phyloP scores from a whole-genome alignment of 2,888 invertebrate species.

The Bombyx huttoni region DNA sequence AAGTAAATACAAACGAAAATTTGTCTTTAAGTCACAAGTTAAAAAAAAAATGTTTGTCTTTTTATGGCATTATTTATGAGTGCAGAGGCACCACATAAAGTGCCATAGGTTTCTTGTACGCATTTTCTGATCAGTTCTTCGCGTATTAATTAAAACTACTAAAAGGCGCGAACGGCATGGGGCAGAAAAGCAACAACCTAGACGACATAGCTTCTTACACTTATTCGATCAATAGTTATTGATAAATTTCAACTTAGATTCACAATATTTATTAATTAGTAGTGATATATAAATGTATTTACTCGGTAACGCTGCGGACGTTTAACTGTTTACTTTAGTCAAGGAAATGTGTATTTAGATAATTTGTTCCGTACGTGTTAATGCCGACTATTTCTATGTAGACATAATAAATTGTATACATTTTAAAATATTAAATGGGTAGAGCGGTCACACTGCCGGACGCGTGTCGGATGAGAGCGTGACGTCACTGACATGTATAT shows the following conservation, averaged over 20 bases:
- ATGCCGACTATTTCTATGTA: constrained; percentile 41
- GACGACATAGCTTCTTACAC: constrained; percentile 2
- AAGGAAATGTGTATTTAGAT: neutral
- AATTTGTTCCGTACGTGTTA: constrained; percentile 16
- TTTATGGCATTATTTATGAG: constrained; percentile 62
- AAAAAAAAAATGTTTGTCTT: constrained; percentile 58
- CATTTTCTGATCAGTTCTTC: constrained; percentile 49
- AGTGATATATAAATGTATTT: neutral
- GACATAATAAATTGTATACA: constrained; percentile 13
- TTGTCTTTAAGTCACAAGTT: constrained; percentile 59
- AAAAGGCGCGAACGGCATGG: too few relatives aligned
- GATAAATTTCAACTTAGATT: neutral
- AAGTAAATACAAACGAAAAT: constrained; percentile 54
- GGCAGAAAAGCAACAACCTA: too few relatives aligned
- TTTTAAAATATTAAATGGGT: constrained; percentile 54
- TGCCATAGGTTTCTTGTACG: constrained; percentile 58
- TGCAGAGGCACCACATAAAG: constrained; percentile 60
- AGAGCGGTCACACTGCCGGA: constrained; percentile 28
- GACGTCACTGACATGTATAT: constrained; percentile 11
- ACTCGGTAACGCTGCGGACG: too few relatives aligned
- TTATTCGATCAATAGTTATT: neutral
- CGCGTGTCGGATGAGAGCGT: neutral
- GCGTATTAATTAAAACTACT: constrained; percentile 23
- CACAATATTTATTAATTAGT: neutral
- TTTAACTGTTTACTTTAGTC: too few relatives aligned